phyloP scores from a whole-genome alignment of 2,888 invertebrate species.

The Phoenoteleia sp. region DNA sequence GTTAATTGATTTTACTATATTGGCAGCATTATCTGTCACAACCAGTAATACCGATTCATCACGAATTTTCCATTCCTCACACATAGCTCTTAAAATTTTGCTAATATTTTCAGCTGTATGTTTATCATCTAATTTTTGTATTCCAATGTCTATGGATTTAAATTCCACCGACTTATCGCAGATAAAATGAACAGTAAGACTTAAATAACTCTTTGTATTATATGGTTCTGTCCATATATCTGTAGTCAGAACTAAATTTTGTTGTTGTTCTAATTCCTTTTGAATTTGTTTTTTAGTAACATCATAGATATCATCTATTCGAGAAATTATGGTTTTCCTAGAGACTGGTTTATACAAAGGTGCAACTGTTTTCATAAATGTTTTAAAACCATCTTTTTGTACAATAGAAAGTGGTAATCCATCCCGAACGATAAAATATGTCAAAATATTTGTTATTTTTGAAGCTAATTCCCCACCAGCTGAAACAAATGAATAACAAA shows the following conservation, averaged over 20 bases:
- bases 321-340: slow-evolving; percentile 37
- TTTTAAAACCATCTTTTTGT: slow-evolving; percentile 52
- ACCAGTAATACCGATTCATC: slow-evolving; percentile 62
- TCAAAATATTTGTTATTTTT: no score
- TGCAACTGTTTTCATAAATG: slow-evolving; percentile 16
- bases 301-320: slow-evolving; percentile 54
- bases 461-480: no score
- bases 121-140: slow-evolving; percentile 58
- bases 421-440: no score
- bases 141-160: slow-evolving; percentile 63
- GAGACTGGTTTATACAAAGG: slow-evolving; percentile 54
- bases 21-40: slow-evolving; percentile 73
- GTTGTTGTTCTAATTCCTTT: no score
- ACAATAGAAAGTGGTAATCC: slow-evolving; percentile 30
- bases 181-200: slow-evolving; percentile 41
- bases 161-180: not conserved
- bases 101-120: slow-evolving; percentile 71
- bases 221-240: slow-evolving; percentile 71
- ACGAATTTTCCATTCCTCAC: slow-evolving; percentile 68
- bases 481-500: no score
- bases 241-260: no score
- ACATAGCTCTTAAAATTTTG: slow-evolving; percentile 50
- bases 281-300: no score
- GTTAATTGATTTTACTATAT: slow-evolving; percentile 71
- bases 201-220: slow-evolving; percentile 46